Base-by-base conservation (phyloP, 2,888 invertebrate species). In the Chorisops tibialis region DNA sequence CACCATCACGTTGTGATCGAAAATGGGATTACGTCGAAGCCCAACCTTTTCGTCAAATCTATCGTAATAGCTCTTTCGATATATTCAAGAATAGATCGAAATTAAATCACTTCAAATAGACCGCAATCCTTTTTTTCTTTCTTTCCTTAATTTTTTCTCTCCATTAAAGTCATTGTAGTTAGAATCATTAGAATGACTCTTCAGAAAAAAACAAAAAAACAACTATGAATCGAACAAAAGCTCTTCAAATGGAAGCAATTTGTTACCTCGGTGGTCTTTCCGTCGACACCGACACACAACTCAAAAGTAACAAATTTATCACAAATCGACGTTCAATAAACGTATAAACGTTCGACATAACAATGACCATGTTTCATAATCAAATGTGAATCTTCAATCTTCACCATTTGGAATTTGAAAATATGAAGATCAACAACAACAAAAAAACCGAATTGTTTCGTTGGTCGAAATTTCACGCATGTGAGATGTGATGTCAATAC, bases 231-330 rank as follows among this genome's bases (percentile, higher is more conserved):
- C 16, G 16, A 45, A 21, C 18, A 24, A 56, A 56, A 45, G 56
- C 30, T 56, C 30, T 45, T 56, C 56, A 43, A 56, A 56, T 56
- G 56, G 56, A 56, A 56, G 56, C 56, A 56, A 56, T 56, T 56
- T 56, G 56, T 56, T 45, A 43, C 56, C 43, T 56, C 21, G 56
- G 56, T 56, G 56, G 56, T 56, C 56, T 56, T 56, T 56, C 43
- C 56, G 30, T 45, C 56, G 43, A 12, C 24, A 19, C 22, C 54
- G 41, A 21, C 41, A 52, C 39, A 12, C 16, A 18, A 45, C 45
- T 43, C 35, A 56, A 56, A 56, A 43, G 21, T 45, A 56, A 56
- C 56, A 56, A 56, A 56, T 56, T 56, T 56, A 56, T 56, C 56
- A 56, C 56, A 56, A 56, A 56, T 56, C 56, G 45, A 56, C 56